These are phyloP conservation scores for Gryon sp. DNA, from an alignment of 1,140 invertebrate genomes.

Conservation along the genomic window DNA sequence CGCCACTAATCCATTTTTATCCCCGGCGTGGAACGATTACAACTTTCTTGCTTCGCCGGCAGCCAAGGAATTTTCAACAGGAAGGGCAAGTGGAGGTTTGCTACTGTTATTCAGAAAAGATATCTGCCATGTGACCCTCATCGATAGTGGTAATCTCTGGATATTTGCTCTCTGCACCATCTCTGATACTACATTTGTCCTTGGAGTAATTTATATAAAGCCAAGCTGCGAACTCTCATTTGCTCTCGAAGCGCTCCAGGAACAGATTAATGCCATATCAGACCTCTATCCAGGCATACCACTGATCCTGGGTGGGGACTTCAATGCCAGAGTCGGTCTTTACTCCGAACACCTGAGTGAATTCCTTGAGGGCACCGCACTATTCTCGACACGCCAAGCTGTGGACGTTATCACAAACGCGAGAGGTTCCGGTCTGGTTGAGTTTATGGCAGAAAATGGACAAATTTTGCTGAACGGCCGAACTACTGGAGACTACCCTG, in stretches of 20 bases:
- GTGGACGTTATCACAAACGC: too few relatives aligned
- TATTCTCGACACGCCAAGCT: not conserved
- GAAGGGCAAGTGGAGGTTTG: not conserved
- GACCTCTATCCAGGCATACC: not conserved
- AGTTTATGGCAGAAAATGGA: too few relatives aligned
- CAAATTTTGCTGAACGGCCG: too few relatives aligned
- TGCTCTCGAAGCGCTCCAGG: not conserved
- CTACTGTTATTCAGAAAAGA: not conserved
- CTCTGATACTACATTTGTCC: not conserved
- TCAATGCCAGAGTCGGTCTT: not conserved
- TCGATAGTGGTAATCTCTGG: not conserved
- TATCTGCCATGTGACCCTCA: not conserved
- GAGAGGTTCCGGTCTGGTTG: too few relatives aligned
- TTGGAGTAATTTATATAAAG: not conserved
- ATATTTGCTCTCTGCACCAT: not conserved
- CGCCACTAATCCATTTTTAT: not conserved
- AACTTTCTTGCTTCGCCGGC: not conserved
- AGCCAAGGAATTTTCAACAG: not conserved
- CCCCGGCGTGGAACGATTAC: not conserved
- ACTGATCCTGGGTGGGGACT: not conserved
- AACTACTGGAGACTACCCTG: too few relatives aligned
- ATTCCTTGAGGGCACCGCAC: not conserved
- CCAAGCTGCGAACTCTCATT: not conserved
- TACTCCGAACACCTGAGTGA: not conserved
- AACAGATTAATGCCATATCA: not conserved